phyloP scores from a whole-genome alignment of 2,888 invertebrate species.

The Calameuta pallipes region DNA sequence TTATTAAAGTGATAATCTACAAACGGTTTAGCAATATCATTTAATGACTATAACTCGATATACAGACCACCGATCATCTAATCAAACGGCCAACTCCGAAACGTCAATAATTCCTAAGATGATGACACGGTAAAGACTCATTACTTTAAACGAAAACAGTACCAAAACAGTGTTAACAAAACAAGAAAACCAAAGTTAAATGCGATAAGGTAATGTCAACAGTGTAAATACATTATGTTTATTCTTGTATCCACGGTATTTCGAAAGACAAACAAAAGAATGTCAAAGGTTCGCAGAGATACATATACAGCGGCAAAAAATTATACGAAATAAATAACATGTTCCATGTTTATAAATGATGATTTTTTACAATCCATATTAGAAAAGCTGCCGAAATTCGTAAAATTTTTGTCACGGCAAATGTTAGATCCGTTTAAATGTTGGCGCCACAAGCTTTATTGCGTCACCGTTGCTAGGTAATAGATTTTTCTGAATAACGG shows the following conservation, averaged over 20 bases:
- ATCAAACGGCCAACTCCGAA: not conserved
- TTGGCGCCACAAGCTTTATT: not conserved
- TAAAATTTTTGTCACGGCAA: not conserved
- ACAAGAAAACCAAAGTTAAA: not conserved
- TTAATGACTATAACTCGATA: not conserved
- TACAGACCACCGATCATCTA: not conserved
- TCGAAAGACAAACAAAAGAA: not conserved
- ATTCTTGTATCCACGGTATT: not conserved
- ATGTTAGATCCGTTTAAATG: not conserved
- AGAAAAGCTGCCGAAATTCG: not conserved
- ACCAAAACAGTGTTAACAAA: not conserved
- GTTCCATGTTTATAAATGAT: not conserved
- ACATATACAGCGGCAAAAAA: not conserved
- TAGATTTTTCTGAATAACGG: not conserved
- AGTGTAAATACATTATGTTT: not conserved
- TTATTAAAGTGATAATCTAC: not conserved
- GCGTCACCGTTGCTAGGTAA: not conserved
- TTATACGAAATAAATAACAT: not conserved
- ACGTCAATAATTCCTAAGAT: not conserved
- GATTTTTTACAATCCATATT: not conserved
- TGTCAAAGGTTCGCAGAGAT: not conserved
- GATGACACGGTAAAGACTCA: not conserved
- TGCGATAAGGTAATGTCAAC: not conserved
- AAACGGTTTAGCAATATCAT: not conserved
- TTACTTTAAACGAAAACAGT: not conserved